Conservation (phyloP, 92 coral and sea anemone species). For the Epizoanthus fatuus region DNA sequence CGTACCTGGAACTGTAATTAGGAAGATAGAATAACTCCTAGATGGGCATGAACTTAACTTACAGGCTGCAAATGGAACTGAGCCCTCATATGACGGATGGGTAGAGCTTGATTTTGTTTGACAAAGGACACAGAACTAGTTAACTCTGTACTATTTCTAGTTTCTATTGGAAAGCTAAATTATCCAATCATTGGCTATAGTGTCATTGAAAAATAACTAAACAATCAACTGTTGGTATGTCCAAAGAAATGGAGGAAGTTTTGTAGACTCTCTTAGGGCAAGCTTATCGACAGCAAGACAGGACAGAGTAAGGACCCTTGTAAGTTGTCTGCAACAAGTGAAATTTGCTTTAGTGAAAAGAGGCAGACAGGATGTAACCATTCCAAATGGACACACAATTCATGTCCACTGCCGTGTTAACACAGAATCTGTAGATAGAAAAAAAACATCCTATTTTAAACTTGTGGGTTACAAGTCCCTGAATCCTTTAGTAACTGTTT, state of each 20-base stretch:
- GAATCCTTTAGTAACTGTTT: not conserved
- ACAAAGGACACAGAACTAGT: not conserved
- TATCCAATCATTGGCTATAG: not conserved
- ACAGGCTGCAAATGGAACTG: constrained; percentile 26
- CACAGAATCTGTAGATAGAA: no score
- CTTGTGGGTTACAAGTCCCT: not conserved
- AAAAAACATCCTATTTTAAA: not conserved
- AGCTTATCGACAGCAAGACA: not conserved
- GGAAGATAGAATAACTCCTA: not conserved
- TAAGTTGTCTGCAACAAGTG: no score
- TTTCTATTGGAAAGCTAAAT: not conserved
- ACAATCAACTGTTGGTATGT: not conserved
- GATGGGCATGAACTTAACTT: not conserved
- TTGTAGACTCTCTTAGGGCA: not conserved
- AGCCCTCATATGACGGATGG: not conserved
- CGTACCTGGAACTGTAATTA: not conserved
- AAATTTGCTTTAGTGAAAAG: no score
- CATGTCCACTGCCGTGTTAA: no score
- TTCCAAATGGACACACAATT: no score
- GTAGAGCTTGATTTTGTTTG: not conserved
- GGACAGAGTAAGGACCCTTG: no score
- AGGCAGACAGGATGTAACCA: no score
- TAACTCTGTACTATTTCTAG: constrained; percentile 1
- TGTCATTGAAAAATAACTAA: not conserved
- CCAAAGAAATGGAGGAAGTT: not conserved